Conservation (phyloP, 2,113 vertebrate genomes). For the Eubucco bourcierii region DNA sequence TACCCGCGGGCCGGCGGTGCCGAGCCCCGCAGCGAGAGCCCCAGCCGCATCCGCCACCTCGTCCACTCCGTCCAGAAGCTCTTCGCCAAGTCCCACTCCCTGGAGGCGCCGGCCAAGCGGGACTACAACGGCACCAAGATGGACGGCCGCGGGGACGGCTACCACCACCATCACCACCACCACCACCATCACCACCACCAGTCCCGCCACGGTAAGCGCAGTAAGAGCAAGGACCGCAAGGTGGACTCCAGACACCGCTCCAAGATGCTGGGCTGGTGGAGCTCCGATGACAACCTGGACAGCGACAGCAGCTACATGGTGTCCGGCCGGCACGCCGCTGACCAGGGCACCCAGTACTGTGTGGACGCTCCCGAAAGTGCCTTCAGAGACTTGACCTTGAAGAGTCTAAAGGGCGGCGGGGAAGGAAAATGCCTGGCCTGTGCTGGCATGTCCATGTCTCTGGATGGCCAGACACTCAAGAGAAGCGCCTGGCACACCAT, state of each 20-base stretch:
- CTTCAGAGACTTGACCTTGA: conserved; percentile 95
- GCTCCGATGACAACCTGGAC: conserved; percentile 98
- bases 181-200: conserved; percentile 89
- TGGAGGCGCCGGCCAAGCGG: conserved; percentile 92
- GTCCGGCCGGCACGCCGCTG: conserved; percentile 74
- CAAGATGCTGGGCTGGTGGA: conserved; percentile 96
- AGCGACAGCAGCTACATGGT: conserved; percentile 96
- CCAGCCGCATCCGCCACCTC: conserved; percentile 95
- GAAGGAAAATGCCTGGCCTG: conserved; percentile 95
- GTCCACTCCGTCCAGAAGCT: conserved; percentile 98
- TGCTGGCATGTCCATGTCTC: conserved; percentile 89
- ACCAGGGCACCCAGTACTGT: conserved; percentile 81
- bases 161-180: conserved; percentile 86
- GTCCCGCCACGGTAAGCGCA: conserved; percentile 88
- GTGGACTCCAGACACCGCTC: conserved; percentile 87
- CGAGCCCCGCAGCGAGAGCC: conserved; percentile 93
- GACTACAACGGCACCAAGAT: conserved; percentile 92
- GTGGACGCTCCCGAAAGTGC: conserved; percentile 93
- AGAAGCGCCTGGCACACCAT: conserved; percentile 97
- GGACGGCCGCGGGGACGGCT: conserved; percentile 85
- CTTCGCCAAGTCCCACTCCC: conserved; percentile 97
- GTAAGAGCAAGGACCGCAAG: conserved; percentile 88
- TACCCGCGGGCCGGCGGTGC: conserved; percentile 90
- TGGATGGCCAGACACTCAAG: conserved; percentile 91
- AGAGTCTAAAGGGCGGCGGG: conserved; percentile 84